A percentile compares a stretch with the other conserved stretches of the same genome.
Evolutionary conservation across 1,140 invertebrate species (phyloP).

Genomic region (Hyles vespertilio): DNA sequence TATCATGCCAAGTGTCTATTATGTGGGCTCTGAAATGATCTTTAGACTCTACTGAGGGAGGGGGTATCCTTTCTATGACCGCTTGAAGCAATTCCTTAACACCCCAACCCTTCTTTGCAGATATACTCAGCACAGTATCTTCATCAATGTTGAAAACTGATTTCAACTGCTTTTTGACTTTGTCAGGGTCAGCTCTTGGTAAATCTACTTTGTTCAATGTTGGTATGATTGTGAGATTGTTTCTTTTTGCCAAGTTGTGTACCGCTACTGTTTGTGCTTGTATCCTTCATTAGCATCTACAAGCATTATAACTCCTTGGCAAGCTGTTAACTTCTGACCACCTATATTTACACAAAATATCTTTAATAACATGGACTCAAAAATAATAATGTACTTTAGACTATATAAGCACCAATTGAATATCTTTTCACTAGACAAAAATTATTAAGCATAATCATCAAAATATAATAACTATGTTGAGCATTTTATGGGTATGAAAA

Average conservation of each 20-base stretch:
- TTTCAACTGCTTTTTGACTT: slow-evolving; percentile 86
- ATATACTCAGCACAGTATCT: slow-evolving; percentile 80
- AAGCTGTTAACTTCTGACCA: slow-evolving; percentile 91
- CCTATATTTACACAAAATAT: slow-evolving; percentile 54
- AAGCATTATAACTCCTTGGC: slow-evolving; percentile 95
- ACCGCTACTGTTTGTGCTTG: slow-evolving; percentile 99
- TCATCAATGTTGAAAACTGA: slow-evolving; percentile 90
- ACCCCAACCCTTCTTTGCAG: slow-evolving; percentile 93
- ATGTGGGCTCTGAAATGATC: slow-evolving; percentile 87
- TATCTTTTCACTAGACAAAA: no score
- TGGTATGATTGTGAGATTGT: slow-evolving; percentile 90
- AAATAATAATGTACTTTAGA: neutral
- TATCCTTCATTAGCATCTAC: slow-evolving; percentile 98
- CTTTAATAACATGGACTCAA: slow-evolving; percentile 2
- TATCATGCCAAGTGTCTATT: slow-evolving; percentile 97
- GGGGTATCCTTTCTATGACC: slow-evolving; percentile 87
- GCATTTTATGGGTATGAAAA: no score
- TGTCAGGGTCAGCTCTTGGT: slow-evolving; percentile 90
- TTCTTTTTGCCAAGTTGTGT: slow-evolving; percentile 93
- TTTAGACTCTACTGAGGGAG: slow-evolving; percentile 79
- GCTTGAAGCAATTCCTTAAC: slow-evolving; percentile 85
- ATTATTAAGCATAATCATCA: no score
- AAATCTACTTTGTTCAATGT: slow-evolving; percentile 98
- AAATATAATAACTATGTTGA: no score
- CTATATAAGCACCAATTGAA: no score